phyloP scores from a whole-genome alignment of 2,113 vertebrate genomes.

The Rhea pennata region DNA sequence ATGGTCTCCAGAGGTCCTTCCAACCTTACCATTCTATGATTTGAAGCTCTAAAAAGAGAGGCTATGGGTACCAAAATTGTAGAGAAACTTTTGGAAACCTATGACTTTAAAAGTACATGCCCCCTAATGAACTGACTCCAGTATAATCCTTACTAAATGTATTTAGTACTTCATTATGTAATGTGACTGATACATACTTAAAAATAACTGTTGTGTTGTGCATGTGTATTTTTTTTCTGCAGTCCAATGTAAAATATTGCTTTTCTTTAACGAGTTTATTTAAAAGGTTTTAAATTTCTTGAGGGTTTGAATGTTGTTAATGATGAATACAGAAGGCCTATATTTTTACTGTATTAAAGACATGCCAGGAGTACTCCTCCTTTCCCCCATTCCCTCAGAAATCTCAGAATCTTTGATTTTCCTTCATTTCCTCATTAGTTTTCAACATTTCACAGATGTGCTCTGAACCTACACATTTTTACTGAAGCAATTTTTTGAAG shows the following conservation, averaged over 20 bases:
- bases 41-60: too few species aligned
- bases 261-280: not conserved
- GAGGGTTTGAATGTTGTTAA: not conserved
- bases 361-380: not conserved
- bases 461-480: not conserved
- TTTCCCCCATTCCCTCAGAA: not conserved
- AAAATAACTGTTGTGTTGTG: not conserved
- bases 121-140: not conserved
- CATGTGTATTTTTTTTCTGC: not conserved
- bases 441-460: not conserved
- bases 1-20: too few species aligned
- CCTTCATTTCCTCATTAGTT: not conserved
- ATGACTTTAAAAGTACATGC: not conserved
- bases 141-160: not conserved
- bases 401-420: not conserved
- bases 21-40: too few species aligned
- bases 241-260: not conserved
- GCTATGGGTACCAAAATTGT: too few species aligned
- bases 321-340: not conserved
- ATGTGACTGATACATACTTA: not conserved
- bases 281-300: not conserved
- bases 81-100: too few species aligned
- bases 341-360: not conserved
- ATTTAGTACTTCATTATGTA: not conserved
- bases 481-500: not conserved